Conservation (phyloP, 1,140 invertebrate species). For the Zaprionus vittiger region DNA sequence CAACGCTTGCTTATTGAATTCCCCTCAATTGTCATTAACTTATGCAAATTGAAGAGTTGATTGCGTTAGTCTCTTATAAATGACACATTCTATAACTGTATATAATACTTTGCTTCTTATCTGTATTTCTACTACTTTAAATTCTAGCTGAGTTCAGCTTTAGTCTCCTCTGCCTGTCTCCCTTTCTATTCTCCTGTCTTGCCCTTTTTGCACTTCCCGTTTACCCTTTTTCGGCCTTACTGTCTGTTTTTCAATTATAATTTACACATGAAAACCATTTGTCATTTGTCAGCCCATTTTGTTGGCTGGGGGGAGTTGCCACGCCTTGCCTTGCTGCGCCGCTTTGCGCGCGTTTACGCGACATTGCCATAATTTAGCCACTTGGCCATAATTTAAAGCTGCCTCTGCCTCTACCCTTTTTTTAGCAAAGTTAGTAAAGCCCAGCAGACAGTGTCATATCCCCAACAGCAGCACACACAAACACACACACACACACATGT, state of each 20-base stretch:
- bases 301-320: slow-evolving; percentile 2
- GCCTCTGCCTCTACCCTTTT: slow-evolving; percentile 18
- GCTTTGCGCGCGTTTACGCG: slow-evolving; percentile 52
- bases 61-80: neutral
- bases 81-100: too few species aligned
- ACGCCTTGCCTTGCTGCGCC: neutral
- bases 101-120: neutral
- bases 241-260: slow-evolving; percentile 72
- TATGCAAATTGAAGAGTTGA: neutral
- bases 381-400: slow-evolving; percentile 77
- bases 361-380: slow-evolving; percentile 79
- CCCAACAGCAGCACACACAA: neutral
- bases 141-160: neutral
- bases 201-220: slow-evolving; percentile 2
- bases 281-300: slow-evolving; percentile 56
- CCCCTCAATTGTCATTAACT: neutral
- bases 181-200: neutral
- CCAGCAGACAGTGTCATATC: slow-evolving; percentile 10
- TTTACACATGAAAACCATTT: slow-evolving; percentile 77
- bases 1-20: neutral
- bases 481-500: slow-evolving; percentile 34
- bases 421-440: slow-evolving; percentile 53
- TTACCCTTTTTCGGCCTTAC: slow-evolving; percentile 14
- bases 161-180: neutral
- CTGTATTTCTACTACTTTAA: neutral